Evolutionary conservation across 2,888 invertebrate genomes (phyloP), one percentile per base, ranked within the genome.

Genomic region (Drosophila imparisetae): DNA sequence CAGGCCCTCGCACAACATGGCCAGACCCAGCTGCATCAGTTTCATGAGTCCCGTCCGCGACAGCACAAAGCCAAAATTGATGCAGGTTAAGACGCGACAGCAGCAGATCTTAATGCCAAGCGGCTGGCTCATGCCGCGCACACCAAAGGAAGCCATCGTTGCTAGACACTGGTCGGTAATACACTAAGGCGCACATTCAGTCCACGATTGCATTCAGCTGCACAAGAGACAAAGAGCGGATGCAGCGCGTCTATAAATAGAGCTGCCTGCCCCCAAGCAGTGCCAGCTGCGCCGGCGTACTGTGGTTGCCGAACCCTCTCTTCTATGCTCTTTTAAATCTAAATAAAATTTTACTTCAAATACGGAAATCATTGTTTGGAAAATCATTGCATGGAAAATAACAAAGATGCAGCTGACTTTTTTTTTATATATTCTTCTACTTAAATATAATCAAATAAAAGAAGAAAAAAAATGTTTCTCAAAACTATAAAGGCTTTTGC

Each of bases 1-100:
- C 66, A 98, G 93, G 63, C 96, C 96, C 92, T 97, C 97, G 85
- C 97, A 97, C 58, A 97, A 93, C n/a, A 95, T 95, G 32, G 97
- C 97, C 81, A 97, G 92, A 85, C 96, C 93, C 84, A 96, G 94
- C 94, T 97, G 96, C 73, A 95, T 94, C 4, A 97, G 90, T 93
- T 97, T 97, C 55, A 97, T 93, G 34, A 96, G 91, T 24, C 97
- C 97, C 42, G 95, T 95, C 78, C 95, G 94, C 1, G 96, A 95
- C 52, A 95, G 95, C 18, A 97, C 93, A 91, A 97, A 96, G 49
- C 95, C 95, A 61, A 97, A 94, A 92, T 97, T 96, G 65, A 97
- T 93, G 91, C 97, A 97, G 24, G 96, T 96, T 89, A 96, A 97
- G 89, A 97, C 95, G 70, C 95, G 94, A 89, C 96, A 96, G 91